Evolutionary conservation across 2,888 invertebrate species (phyloP), one percentile per base, ranked within the genome.

Genomic region (Phengaris arion): DNA sequence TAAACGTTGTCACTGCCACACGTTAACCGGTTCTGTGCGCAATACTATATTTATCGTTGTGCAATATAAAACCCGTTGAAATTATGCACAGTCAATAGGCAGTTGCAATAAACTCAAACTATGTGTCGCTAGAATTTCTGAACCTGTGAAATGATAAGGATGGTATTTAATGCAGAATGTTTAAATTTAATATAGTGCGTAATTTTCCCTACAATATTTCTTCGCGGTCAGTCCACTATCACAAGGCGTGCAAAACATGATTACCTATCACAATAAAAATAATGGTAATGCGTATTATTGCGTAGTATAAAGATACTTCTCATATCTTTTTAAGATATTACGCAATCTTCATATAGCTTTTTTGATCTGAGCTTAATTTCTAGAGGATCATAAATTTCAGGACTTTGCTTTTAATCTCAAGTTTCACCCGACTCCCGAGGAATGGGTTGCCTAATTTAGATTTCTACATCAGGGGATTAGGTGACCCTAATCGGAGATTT

Each of bases 1-100:
- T 72, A 72, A 72, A 72, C 72, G 72, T 72, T 72, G 72, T 72
- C 72, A 69, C 69, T 69, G 46, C 46, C 69, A 69, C 69, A 72
- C 72, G 72, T 72, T 72, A 54, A 72, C 72, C 52, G 72, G 52
- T 54, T 72, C 12, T 54, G 22, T 54, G 72, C 72, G 72, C 72
- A 72, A 72, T 70, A 70, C 48, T 69, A 48, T 54, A 51, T 10
- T 51, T 52, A 70, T 52, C 70, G 52, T 70, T 52, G 70, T 51
- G 70, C 15, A 70, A 70, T 70, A 52, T 70, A 15, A 35, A 64
- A 2, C 70, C 15, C 51, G 51, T n/a, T 15, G 51, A 51, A 48
- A 48, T 48, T 7, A 48, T 3, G 48, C 6, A 48, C 48, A 48
- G 7, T 8, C 7, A 6, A 48, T 8, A 48, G 48, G 6, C 48